Base-by-base conservation (phyloP, 1,140 invertebrate genomes). In the Aphaenogaster rudis region DNA sequence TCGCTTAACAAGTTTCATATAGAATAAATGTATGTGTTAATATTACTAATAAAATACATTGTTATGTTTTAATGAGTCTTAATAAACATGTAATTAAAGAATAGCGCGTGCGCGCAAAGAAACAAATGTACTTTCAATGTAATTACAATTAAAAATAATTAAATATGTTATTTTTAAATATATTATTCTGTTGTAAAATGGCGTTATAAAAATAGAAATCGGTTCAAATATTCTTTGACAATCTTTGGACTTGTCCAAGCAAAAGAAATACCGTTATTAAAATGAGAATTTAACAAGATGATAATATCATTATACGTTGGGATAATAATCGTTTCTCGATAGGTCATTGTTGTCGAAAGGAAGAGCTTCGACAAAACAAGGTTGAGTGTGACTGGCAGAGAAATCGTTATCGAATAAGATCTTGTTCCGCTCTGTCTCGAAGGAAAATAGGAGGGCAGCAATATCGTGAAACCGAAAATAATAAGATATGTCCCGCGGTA, bases 341-440 rank as follows among this genome's bases (percentile, higher is more conserved):
- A 57, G 21, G 28, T 45, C 21, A 28, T 81, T 81, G 6, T 45
- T 57, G 39, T 59, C 33, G 11, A 42, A 71, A 45, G 28, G 15
- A n/a, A 28, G 15, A 57, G 52, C 9, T 45, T 39, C 17, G 52
- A 71, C 71, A 57, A 81, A 81, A 71, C 66, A 81, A 71, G 11
- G 21, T 57, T 71, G 50, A 45, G 8, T 69, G 79, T 45, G 66
- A 69, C 48, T 57, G 17, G n/a, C 48, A 84, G 72, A 67, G 48
- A 76, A 67, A 87, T 87, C 80, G 52, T 69, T 86, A 88, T 86
- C 74, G 48, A 63, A 74, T 82, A 82, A 84, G 42, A 84, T 66
- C 61, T 66, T 61, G 74, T 79, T 86, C 42, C n/a, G 0, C 3
- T 1, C 45, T 17, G 45, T 64, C 52, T 57, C 42, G 28, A 39